phyloP scores from a whole-genome alignment of 2,888 invertebrate genomes.

The Actias luna region DNA sequence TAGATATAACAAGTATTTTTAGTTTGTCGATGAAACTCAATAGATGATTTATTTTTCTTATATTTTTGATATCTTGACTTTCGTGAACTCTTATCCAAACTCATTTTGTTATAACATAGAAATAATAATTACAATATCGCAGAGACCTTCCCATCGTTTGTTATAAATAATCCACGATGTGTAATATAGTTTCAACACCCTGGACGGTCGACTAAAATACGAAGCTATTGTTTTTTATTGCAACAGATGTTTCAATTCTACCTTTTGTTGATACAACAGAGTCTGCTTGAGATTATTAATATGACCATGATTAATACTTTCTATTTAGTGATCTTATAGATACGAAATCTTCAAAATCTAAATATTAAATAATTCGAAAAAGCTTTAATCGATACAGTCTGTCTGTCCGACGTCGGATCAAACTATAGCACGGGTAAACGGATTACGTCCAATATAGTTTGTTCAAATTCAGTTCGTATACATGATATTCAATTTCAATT shows the following conservation, averaged over 20 bases:
- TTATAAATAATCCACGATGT: constrained; percentile 9
- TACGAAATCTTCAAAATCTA: neutral
- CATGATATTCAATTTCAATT: neutral
- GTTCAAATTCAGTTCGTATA: constrained; percentile 5
- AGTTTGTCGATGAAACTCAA: constrained; percentile 5
- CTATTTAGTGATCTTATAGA: neutral
- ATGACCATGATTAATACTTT: neutral
- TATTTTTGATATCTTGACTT: neutral
- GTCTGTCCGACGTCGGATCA: constrained; percentile 17
- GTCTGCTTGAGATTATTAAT: neutral
- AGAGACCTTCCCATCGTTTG: neutral
- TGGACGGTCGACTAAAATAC: constrained; percentile 29
- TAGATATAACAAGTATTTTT: constrained; percentile 10
- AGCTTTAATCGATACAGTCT: constrained; percentile 15
- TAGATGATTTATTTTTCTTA: neutral
- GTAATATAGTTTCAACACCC: constrained; percentile 26
- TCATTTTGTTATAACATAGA: neutral
- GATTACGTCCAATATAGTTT: constrained; percentile 13
- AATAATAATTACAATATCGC: neutral
- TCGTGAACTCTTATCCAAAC: neutral
- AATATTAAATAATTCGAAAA: neutral
- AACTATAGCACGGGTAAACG: constrained; percentile 12
- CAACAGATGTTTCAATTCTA: constrained; percentile 15
- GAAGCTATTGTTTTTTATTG: constrained; percentile 18
- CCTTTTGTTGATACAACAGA: constrained; percentile 1